phyloP scores from a whole-genome alignment of 30 jellyfish, hydroid and myxozoan species.

The Turritopsis dohrnii region DNA sequence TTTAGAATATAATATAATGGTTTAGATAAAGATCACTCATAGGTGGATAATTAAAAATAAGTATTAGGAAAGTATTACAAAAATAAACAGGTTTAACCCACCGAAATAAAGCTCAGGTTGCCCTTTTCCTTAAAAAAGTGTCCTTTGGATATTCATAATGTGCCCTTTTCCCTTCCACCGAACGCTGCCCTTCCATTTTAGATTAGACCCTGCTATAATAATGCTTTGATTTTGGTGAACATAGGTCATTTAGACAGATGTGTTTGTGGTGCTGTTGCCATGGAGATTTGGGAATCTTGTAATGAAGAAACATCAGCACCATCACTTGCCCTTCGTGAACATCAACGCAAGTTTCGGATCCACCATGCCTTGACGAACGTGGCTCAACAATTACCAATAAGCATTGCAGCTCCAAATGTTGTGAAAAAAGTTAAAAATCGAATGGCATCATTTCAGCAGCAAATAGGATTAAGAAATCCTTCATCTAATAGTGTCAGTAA shows the following conservation, averaged over 20 bases:
- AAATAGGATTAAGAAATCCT: constrained; percentile 13
- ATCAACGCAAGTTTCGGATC: constrained; percentile 85
- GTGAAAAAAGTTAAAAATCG: constrained; percentile 71
- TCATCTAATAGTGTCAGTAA: not conserved
- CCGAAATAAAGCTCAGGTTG: too few species aligned
- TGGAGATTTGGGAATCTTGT: constrained; percentile 96
- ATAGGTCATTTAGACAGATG: constrained; percentile 98
- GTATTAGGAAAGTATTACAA: too few species aligned
- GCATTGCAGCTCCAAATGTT: constrained; percentile 57
- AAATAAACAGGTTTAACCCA: too few species aligned
- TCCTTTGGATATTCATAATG: too few species aligned
- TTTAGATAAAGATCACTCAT: too few species aligned
- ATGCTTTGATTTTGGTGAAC: constrained; percentile 34
- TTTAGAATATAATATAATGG: too few species aligned
- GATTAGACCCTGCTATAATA: not conserved
- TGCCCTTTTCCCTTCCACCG: too few species aligned
- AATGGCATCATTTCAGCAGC: constrained; percentile 72
- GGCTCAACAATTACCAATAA: constrained; percentile 78
- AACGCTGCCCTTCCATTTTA: not conserved
- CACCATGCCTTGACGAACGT: constrained; percentile 63
- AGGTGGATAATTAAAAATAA: too few species aligned
- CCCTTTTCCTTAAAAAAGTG: too few species aligned
- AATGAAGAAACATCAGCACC: constrained; percentile 97
- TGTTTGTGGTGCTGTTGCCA: constrained; percentile 98
- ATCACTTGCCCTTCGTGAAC: constrained; percentile 90